Evolutionary conservation across 1,140 invertebrate species (phyloP), one percentile per base, ranked within the genome.

Genomic region (Drosophila nikananu): DNA sequence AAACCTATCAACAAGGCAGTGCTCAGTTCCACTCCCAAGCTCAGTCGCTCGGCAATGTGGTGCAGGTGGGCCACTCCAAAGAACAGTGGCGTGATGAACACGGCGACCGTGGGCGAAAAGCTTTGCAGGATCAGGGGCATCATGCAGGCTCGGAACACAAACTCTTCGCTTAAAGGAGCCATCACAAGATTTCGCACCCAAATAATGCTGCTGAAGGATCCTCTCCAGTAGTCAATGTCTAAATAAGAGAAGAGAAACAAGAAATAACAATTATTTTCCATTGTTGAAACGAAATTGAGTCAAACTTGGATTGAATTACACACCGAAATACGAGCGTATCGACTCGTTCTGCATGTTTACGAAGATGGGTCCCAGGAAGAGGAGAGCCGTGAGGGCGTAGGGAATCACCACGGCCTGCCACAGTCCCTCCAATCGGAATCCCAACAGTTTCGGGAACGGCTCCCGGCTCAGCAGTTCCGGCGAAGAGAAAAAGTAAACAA

Each of bases 31-130:
- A 95, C 94, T 46, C 97, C 97, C 81, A 94, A 94, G 80, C 95
- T 96, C 12, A 97, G 94, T 83, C 96, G 95, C 91, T 98, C 98
- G 73, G 96, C 94, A 83, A 98, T 95, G 86, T 99, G 98, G 95
- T 99, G 98, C 86, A 98, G 96, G 94, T 99, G 98, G 59, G 97
- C 97, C 59, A 97, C 95, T 54, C 98, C 98, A 95, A 99, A 99
- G 92, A 99, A 97, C 9, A 99, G 92, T 2, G 98, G 97, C 86
- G 97, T 97, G 68, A 98, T 94, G 75, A 98, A 96, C 49, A 99
- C 95, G 9, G 97, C 96, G 61, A 94, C 95, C 7, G 95, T 93
- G 5, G 96, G 96, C n/a, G 95, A 93, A 80, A 98, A 96, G 92
- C 96, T 97, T 89, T 98, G 97, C 65, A 98, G 93, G 13, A 99